A percentile compares a stretch with the other conserved stretches of the same genome.
Conservation (phyloP, 2,888 invertebrate genomes). For the Morpho deidamia region DNA sequence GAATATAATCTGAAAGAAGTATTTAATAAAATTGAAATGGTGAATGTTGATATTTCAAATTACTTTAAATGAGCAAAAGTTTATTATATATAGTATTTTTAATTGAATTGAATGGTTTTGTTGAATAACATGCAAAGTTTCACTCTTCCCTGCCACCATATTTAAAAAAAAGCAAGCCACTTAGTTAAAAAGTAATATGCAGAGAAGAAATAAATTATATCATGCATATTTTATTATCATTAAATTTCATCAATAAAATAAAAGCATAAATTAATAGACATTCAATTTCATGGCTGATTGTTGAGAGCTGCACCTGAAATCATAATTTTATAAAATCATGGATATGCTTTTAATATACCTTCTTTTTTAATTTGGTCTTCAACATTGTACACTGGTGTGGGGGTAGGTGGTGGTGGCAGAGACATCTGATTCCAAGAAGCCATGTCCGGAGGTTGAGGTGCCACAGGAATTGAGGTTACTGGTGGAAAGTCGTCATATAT, state of each 20-base stretch:
- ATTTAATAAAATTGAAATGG: no score
- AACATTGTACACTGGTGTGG: slow-evolving; percentile 45
- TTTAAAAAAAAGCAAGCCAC: not conserved
- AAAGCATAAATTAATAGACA: no score
- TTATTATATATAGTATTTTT: no score
- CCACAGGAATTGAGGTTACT: slow-evolving; percentile 31
- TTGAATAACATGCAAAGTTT: not conserved
- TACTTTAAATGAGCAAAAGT: no score
- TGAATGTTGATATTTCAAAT: no score
- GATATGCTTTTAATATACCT: slow-evolving; percentile 41
- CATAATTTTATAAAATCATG: not conserved
- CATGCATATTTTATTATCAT: not conserved
- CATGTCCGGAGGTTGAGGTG: slow-evolving; percentile 46
- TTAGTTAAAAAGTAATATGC: not conserved
- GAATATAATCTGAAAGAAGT: no score
- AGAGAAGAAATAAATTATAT: not conserved
- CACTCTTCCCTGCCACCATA: not conserved
- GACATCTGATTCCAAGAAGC: slow-evolving; percentile 65
- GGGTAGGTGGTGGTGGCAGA: slow-evolving; percentile 45
- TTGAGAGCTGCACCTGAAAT: no score
- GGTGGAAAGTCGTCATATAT: slow-evolving; percentile 65
- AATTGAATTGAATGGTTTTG: not conserved
- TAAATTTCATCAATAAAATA: not conserved
- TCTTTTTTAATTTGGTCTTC: slow-evolving; percentile 75
- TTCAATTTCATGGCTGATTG: no score